These are phyloP conservation scores for Tetragnatha versicolor DNA, from an alignment of 1,140 invertebrate species.

Conservation along the genomic window DNA sequence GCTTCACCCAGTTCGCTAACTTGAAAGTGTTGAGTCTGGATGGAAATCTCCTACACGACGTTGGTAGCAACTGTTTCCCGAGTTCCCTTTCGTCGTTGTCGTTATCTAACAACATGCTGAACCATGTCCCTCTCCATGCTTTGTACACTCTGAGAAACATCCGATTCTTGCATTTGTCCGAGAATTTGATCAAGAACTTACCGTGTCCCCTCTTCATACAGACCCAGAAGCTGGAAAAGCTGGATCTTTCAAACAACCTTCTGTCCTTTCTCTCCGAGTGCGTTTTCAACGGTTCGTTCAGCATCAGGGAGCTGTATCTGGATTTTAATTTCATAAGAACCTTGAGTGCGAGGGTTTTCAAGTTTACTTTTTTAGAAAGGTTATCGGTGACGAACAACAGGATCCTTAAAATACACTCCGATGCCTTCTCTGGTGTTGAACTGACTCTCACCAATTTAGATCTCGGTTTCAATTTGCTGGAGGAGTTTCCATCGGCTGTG, in stretches of 20 bases:
- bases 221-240: constrained; percentile 73
- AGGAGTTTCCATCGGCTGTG: constrained; percentile 63
- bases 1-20: constrained; percentile 47
- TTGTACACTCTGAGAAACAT: constrained; percentile 68
- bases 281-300: constrained; percentile 76
- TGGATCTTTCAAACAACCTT: constrained; percentile 83
- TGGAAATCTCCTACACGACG: constrained; percentile 54
- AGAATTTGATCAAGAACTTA: constrained; percentile 67
- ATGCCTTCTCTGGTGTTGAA: constrained; percentile 72
- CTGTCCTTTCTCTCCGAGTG: constrained; percentile 70
- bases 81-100: constrained; percentile 77
- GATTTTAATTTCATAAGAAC: constrained; percentile 76
- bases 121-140: constrained; percentile 71
- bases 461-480: constrained; percentile 59
- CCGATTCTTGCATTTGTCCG: constrained; percentile 76
- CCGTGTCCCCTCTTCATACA: constrained; percentile 48
- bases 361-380: constrained; percentile 73
- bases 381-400: constrained; percentile 81
- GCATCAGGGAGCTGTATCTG: constrained; percentile 79
- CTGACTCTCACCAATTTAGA: constrained; percentile 58
- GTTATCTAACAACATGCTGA: constrained; percentile 79
- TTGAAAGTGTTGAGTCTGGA: constrained; percentile 55
- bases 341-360: constrained; percentile 73
- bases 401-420: constrained; percentile 72
- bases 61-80: constrained; percentile 57